Evolutionary conservation across 2,888 invertebrate species (phyloP).

Genomic region (Erebia palarica): DNA sequence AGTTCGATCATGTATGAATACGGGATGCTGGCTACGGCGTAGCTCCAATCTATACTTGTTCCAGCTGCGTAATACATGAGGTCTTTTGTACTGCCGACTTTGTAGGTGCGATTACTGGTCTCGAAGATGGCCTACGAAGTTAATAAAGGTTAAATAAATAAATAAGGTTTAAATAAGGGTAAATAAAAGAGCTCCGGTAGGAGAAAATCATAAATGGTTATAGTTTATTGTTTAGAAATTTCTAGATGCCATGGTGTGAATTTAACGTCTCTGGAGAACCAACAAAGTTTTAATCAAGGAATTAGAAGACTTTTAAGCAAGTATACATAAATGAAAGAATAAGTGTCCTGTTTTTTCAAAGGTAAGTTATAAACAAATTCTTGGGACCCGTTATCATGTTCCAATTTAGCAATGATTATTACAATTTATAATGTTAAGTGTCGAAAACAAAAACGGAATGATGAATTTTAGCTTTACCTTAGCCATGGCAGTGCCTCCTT

Average conservation of each 20-base stretch:
- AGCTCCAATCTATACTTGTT: conserved; percentile 73
- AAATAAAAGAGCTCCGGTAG: too few species aligned
- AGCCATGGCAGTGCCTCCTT: conserved; percentile 71
- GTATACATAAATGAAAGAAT: too few species aligned
- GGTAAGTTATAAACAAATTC: too few species aligned
- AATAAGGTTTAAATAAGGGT: neutral
- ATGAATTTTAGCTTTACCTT: conserved; percentile 52
- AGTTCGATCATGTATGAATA: conserved; percentile 75
- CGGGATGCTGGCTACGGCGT: conserved; percentile 63
- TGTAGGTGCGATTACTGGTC: conserved; percentile 65
- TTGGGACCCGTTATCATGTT: neutral
- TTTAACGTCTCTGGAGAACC: too few species aligned
- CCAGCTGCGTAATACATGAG: conserved; percentile 75
- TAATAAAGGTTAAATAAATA: too few species aligned
- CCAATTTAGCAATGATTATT: neutral
- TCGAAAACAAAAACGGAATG: neutral
- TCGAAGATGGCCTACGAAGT: conserved; percentile 60
- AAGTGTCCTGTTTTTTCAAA: too few species aligned
- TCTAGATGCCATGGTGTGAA: too few species aligned
- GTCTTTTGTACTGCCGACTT: conserved; percentile 75
- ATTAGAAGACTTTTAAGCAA: too few species aligned
- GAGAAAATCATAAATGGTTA: too few species aligned
- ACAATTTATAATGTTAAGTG: neutral
- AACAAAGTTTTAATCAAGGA: too few species aligned
- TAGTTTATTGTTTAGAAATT: too few species aligned